A percentile compares a stretch with the other conserved stretches of the same genome.
Conservation (phyloP, 1,140 invertebrate genomes). For the Antheraea pernyi region DNA sequence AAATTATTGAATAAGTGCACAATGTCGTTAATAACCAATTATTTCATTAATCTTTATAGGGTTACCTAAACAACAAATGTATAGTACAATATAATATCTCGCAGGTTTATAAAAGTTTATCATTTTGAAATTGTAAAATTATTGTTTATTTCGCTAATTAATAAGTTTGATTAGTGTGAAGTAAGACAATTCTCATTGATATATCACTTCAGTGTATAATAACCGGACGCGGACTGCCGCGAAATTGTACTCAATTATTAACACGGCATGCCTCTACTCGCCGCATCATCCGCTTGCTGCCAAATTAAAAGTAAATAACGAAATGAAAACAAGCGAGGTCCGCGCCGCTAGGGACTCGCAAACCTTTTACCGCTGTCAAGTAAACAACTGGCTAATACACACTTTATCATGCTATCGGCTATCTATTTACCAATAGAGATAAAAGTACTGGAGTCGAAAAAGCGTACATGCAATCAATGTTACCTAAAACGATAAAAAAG, state of each 20-base stretch:
- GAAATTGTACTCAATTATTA: constrained; percentile 70
- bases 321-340: constrained; percentile 73
- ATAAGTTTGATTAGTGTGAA: no score
- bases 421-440: constrained; percentile 67
- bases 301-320: constrained; percentile 80
- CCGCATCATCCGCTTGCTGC: constrained; percentile 75
- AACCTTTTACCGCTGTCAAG: constrained; percentile 76
- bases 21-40: no score
- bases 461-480: constrained; percentile 20
- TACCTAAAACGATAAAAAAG: no score
- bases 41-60: no score
- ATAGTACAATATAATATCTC: no score
- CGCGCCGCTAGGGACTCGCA: constrained; percentile 69
- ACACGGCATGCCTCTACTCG: constrained; percentile 56
- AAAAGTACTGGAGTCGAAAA: constrained; percentile 47
- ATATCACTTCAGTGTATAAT: constrained; percentile 22
- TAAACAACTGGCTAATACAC: constrained; percentile 74
- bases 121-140: no score
- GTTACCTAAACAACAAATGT: no score
- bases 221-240: constrained; percentile 42
- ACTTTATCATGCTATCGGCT: constrained; percentile 72
- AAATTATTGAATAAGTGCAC: no score
- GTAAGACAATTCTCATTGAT: no score
- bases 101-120: no score
- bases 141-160: no score